Conservation (phyloP, 2,113 vertebrate species). For the Heterocephalus glaber region DNA sequence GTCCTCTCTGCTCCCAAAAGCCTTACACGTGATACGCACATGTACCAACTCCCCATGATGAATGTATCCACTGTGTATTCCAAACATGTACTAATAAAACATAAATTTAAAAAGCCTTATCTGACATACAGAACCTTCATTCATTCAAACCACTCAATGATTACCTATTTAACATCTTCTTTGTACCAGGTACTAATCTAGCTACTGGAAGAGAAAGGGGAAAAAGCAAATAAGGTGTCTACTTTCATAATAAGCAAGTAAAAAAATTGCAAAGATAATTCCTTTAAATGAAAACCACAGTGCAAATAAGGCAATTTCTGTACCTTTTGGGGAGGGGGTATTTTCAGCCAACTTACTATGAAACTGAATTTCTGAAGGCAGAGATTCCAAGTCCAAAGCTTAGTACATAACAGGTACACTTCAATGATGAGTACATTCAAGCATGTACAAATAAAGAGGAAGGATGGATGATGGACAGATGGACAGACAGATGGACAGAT, state of each 20-base stretch:
- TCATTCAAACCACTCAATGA: slow-evolving; percentile 1
- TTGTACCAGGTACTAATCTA: neutral
- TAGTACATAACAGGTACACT: neutral
- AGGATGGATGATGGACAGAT: neutral
- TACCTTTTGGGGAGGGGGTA: neutral
- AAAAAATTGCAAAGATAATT: slow-evolving; percentile 30
- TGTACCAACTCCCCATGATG: neutral
- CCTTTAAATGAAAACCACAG: neutral
- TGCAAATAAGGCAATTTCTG: slow-evolving; percentile 40
- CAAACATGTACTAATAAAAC: neutral
- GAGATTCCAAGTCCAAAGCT: neutral
- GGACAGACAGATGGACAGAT: neutral
- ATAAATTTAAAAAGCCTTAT: neutral
- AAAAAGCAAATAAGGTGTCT: neutral
- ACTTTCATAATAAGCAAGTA: neutral
- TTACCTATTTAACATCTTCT: slow-evolving; percentile 8
- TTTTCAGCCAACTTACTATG: slow-evolving; percentile 18
- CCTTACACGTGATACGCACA: neutral
- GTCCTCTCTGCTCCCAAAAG: neutral
- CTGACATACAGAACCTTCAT: neutral
- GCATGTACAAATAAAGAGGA: neutral
- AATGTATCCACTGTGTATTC: neutral
- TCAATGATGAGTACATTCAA: neutral
- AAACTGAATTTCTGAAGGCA: slow-evolving; percentile 35
- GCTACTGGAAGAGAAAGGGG: neutral